Conservation (phyloP, 2,113 vertebrate genomes). For the Clinocottus analis region DNA sequence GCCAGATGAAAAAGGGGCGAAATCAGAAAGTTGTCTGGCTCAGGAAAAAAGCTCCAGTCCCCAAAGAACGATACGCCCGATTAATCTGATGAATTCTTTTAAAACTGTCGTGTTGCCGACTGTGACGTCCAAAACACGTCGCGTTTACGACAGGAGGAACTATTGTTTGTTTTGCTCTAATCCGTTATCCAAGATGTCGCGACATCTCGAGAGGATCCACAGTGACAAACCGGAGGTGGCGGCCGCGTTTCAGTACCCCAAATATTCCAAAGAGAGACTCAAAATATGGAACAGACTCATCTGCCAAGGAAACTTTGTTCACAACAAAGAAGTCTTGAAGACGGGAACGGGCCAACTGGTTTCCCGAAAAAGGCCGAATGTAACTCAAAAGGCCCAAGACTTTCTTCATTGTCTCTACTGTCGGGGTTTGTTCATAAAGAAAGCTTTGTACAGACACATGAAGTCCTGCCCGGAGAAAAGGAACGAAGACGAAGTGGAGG, state of each 20-base stretch:
- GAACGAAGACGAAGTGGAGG: not conserved
- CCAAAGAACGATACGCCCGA: not conserved
- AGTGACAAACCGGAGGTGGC: constrained; percentile 64
- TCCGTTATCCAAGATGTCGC: constrained; percentile 33
- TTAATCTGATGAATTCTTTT: not conserved
- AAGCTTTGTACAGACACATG: constrained; percentile 36
- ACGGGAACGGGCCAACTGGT: constrained; percentile 59
- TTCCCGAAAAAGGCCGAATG: constrained; percentile 19
- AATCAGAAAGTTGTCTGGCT: rapidly evolving
- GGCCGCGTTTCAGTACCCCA: constrained; percentile 56
- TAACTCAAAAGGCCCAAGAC: constrained; percentile 26
- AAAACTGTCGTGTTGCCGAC: constrained; percentile 10
- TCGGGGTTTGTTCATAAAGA: constrained; percentile 43
- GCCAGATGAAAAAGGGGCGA: not conserved
- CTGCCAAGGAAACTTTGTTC: constrained; percentile 72
- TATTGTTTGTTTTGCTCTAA: constrained; percentile 72
- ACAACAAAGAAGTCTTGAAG: constrained; percentile 65
- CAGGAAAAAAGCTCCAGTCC: not conserved
- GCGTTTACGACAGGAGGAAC: constrained; percentile 36
- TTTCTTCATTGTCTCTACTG: constrained; percentile 72
- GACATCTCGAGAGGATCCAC: constrained; percentile 59
- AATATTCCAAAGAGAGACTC: constrained; percentile 57
- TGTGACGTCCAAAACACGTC: not conserved
- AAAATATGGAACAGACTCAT: constrained; percentile 62
- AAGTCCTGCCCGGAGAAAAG: constrained; percentile 52